phyloP scores from a whole-genome alignment of 2,113 vertebrate species.

The Porphyrio hochstetteri region DNA sequence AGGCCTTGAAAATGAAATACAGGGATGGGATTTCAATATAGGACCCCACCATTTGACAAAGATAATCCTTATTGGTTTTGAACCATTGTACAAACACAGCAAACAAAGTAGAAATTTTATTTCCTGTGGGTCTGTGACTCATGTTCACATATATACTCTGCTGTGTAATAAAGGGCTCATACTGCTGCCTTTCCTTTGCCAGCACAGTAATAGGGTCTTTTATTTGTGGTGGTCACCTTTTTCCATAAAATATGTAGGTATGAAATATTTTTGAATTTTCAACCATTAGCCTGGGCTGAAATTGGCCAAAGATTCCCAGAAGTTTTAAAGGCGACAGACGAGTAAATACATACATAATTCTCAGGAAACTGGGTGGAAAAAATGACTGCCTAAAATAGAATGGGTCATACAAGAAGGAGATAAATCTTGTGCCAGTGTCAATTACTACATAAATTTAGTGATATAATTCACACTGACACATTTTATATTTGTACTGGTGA shows the following conservation, averaged over 20 bases:
- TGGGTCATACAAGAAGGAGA: neutral
- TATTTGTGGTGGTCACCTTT: neutral
- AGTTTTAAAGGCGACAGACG: neutral
- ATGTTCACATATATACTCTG: neutral
- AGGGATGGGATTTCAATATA: neutral
- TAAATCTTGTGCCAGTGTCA: constrained; percentile 36
- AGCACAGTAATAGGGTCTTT: neutral
- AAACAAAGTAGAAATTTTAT: neutral
- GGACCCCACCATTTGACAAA: neutral
- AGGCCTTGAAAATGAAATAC: neutral
- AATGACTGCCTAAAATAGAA: constrained; percentile 25
- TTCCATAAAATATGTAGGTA: neutral
- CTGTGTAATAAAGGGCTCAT: neutral
- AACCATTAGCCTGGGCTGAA: neutral
- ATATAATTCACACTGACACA: constrained; percentile 48
- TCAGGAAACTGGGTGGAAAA: neutral
- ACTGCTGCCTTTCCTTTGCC: neutral
- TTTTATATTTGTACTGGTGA: constrained; percentile 49
- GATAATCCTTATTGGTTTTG: neutral
- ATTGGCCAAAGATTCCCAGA: neutral
- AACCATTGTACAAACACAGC: neutral
- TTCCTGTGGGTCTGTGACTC: neutral
- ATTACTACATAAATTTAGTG: constrained; percentile 51
- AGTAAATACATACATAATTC: neutral
- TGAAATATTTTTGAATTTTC: neutral